Base-by-base conservation (phyloP, 2,113 vertebrate species). In the Tachuris rubrigastra region DNA sequence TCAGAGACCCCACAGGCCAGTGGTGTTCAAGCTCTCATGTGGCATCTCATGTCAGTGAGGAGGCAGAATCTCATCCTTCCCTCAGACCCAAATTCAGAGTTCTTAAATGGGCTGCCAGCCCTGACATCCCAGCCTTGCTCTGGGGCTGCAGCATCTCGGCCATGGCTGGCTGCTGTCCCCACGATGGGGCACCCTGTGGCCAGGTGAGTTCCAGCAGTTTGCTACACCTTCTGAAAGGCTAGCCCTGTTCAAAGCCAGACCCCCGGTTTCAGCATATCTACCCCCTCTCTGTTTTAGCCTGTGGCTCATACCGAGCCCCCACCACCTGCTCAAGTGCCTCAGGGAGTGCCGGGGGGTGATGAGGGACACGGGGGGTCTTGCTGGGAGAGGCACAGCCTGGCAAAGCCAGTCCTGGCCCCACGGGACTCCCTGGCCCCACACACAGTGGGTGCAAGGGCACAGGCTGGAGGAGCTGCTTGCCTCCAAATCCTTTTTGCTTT, bases 131-230 rank as follows among this genome's bases (percentile, higher is more conserved):
- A 76, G 68, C 72, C 30, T 13, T 3, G 1, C 17, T 63, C 2
- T 39, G 30, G 12, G 62, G 33, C 25, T 72, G 42, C 79, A 83
- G 37, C 66, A 41, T 31, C 53, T 37, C 30, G 4, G 35, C 33
- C 24, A 49, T 9, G 58, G 7, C 46, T 23, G 39, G 15, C 62
- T 81, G 59, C 42, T 68, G 31, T 42, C 37, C 55, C 46, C 37
- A 19, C 0, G 2, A 22, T 55, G 0, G 1, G 18, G 27, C 21
- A 37, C 24, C 13, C 0, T 31, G n/a, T 0, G 2, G 4, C 0
- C 0, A 72, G 50, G 31, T 31, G 16, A 46, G 10, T 15, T 62
- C 53, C 76, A 68, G 47, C 65, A 44, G 21, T 17, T n/a, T 20
- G 24, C 58, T 78, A 41, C 49, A 37, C 46, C 41, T 66, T 30